These are phyloP conservation scores for Apantesis nais DNA, from an alignment of 2,888 invertebrate genomes.

Conservation along the genomic window DNA sequence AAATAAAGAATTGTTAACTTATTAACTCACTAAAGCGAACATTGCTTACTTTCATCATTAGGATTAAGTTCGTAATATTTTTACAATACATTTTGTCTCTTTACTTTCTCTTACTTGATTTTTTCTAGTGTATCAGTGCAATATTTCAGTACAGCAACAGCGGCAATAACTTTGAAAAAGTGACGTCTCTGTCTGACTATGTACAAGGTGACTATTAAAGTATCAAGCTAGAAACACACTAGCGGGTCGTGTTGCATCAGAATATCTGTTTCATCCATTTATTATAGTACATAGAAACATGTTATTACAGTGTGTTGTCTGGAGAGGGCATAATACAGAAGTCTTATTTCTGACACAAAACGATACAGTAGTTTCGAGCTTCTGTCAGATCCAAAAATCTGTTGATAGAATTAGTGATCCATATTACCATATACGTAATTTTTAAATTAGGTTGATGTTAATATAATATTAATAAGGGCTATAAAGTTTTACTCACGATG, in stretches of 20 bases:
- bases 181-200: neutral
- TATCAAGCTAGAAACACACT: too few relatives aligned
- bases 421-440: neutral
- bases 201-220: neutral
- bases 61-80: neutral
- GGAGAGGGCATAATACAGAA: too few relatives aligned
- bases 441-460: neutral
- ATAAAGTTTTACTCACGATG: neutral
- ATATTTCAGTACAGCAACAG: neutral
- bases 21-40: neutral
- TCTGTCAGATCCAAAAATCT: neutral
- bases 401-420: neutral
- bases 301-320: too few relatives aligned
- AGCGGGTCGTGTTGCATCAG: too few relatives aligned
- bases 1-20: neutral
- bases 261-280: too few relatives aligned
- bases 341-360: too few relatives aligned
- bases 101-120: neutral
- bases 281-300: too few relatives aligned
- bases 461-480: neutral
- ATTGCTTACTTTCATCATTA: neutral
- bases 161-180: neutral
- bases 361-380: too few relatives aligned
- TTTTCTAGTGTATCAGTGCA: neutral
- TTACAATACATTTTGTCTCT: neutral